Percentiles rank a stretch among this genome's conserved stretches.
These are phyloP conservation scores for Mus caroli DNA, from an alignment of 2,797 vertebrate genomes.

Conservation along the genomic window DNA sequence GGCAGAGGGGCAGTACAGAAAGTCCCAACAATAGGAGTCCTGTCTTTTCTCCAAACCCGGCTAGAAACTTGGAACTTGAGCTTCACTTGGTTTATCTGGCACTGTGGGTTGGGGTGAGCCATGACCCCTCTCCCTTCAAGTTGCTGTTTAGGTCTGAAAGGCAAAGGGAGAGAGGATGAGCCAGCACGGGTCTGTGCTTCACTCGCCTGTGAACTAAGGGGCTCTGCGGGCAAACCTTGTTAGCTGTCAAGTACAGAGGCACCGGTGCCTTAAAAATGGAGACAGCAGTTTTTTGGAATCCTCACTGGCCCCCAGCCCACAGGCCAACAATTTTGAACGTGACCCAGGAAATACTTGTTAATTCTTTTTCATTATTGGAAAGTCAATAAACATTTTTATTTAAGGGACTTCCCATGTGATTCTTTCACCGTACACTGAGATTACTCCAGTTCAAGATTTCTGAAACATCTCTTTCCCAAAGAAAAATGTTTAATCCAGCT, in stretches of 20 bases:
- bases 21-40: slow-evolving; percentile 73
- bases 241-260: not conserved
- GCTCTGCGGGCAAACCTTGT: not conserved
- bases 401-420: not conserved
- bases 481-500: not conserved
- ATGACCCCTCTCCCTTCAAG: slow-evolving; percentile 84
- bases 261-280: not conserved
- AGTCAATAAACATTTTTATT: not conserved
- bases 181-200: not conserved
- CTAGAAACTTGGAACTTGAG: slow-evolving; percentile 82
- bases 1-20: slow-evolving; percentile 87
- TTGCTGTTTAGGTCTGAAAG: slow-evolving; percentile 85
- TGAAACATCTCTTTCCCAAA: not conserved
- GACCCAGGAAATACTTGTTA: slow-evolving; percentile 3
- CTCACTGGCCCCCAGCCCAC: not conserved
- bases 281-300: not conserved
- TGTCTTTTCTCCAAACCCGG: slow-evolving; percentile 82
- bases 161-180: not conserved
- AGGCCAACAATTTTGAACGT: not conserved
- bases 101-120: slow-evolving; percentile 83
- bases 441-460: not conserved
- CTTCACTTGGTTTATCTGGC: slow-evolving; percentile 81
- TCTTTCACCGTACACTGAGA: too few species aligned
- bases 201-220: not conserved
- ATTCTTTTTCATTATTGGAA: not conserved